Percentiles rank a stretch among this genome's conserved stretches.
phyloP scores from a whole-genome alignment of 2,888 invertebrate genomes.

The Nomada fabriciana region DNA sequence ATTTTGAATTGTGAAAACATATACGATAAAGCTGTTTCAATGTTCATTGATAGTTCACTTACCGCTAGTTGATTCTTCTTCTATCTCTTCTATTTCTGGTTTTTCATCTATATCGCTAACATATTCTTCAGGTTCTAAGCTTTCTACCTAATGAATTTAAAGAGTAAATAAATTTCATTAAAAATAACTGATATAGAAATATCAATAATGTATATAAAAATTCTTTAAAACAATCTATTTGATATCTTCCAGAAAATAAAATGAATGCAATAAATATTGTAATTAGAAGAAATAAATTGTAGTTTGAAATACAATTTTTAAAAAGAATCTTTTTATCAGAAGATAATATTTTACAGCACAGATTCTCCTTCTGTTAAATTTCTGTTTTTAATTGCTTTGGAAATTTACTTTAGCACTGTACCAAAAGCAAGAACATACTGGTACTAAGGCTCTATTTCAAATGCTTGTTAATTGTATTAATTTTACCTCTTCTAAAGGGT shows the following conservation, averaged over 20 bases:
- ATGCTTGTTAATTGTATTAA: slow-evolving; percentile 5
- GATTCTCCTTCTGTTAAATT: no score
- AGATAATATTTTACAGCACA: no score
- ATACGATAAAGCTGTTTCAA: slow-evolving; percentile 3
- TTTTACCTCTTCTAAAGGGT: slow-evolving; percentile 82
- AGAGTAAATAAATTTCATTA: slow-evolving; percentile 2
- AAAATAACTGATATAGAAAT: no score
- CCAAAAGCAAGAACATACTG: no score
- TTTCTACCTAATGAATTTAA: slow-evolving; percentile 67
- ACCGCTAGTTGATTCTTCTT: slow-evolving; percentile 82
- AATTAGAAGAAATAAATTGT: no score
- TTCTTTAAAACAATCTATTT: no score
- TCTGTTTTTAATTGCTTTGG: no score
- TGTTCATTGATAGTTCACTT: slow-evolving; percentile 53
- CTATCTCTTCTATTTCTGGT: slow-evolving; percentile 77
- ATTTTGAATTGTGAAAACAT: neutral
- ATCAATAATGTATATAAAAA: no score
- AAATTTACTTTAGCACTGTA: neutral
- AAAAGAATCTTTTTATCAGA: no score
- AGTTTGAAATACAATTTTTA: no score
- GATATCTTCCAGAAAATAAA: no score
- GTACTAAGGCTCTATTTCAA: neutral
- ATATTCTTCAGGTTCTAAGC: slow-evolving; percentile 77
- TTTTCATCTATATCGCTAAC: slow-evolving; percentile 75
- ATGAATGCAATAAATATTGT: no score